Evolutionary conservation across 2,113 vertebrate species (phyloP).

Genomic region (Silurus meridionalis): DNA sequence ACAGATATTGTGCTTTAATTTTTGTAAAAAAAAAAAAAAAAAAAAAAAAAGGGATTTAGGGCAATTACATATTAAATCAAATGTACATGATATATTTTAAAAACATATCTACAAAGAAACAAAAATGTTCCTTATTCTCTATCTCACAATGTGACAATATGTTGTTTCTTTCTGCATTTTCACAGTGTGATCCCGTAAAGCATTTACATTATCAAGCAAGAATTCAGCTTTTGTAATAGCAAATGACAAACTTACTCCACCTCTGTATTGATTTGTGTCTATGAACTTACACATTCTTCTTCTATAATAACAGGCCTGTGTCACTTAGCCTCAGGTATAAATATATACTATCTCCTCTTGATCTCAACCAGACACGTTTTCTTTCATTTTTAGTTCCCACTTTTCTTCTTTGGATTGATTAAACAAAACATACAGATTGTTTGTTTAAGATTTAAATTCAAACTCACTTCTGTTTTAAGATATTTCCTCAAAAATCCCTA

Average conservation of each 20-base stretch:
- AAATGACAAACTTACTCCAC: neutral
- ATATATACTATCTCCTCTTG: neutral
- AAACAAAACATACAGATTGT: neutral
- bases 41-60: neutral
- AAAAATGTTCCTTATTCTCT: neutral
- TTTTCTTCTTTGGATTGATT: neutral
- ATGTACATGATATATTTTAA: neutral
- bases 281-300: neutral
- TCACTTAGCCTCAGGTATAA: constrained; percentile 8
- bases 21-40: too few species aligned
- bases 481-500: neutral
- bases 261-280: neutral
- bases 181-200: neutral
- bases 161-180: neutral
- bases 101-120: neutral
- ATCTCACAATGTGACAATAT: neutral
- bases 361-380: neutral
- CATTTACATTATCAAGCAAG: neutral
- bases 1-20: neutral
- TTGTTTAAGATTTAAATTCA: neutral
- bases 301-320: constrained; percentile 6
- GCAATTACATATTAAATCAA: neutral
- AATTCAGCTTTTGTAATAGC: neutral
- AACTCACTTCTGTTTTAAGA: neutral
- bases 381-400: neutral